Evolutionary conservation across 53 echinoderm and acorn worm species (phyloP), one percentile per base, ranked within the genome.

Genomic region (Paracentrotus lividus): DNA sequence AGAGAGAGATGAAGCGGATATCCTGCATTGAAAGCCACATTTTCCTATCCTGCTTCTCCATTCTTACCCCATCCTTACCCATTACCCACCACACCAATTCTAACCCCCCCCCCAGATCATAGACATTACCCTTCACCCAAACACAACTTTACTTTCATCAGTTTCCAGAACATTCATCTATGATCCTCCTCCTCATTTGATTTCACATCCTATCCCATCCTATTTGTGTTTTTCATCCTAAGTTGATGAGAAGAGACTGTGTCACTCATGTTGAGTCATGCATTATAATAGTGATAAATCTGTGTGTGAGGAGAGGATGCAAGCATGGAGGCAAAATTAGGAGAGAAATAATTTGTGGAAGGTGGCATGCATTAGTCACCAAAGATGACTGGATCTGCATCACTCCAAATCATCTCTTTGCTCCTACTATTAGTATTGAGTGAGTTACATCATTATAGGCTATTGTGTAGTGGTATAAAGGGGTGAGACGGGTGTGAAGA

Each of bases 361-460:
- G 90, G 90, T 90, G 90, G 89, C 53, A 51, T 49, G 72, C 33
- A 69, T 90, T 90, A 90, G 90, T 90, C 90, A 90, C 65, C 90
- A n/a, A 57, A 87, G 87, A 81, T 81, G 81, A 86, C 56, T 56
- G 86, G 86, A n/a, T 86, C 86, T 86, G 86, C 81, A 81, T 81
- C 81, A 81, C 47, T 26, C 81, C 44, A 81, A 81, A 81, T 81
- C 81, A 81, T 81, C 81, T 81, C 10, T 81, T 81, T 81, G 81
- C 81, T 81, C 81, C 81, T 9, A 26, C 81, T 8, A 8, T 26
- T 45, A 45, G 8, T 15, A 24, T 16, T 23, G 81, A 78, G 2
- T 16, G 43, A 47, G n/a, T 43, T n/a, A n/a, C n/a, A n/a, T n/a
- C n/a, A n/a, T n/a, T n/a, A n/a, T n/a, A n/a, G n/a, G n/a, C n/a